Evolutionary conservation across 1,140 invertebrate genomes (phyloP).

Genomic region (Drosophila lacertosa): DNA sequence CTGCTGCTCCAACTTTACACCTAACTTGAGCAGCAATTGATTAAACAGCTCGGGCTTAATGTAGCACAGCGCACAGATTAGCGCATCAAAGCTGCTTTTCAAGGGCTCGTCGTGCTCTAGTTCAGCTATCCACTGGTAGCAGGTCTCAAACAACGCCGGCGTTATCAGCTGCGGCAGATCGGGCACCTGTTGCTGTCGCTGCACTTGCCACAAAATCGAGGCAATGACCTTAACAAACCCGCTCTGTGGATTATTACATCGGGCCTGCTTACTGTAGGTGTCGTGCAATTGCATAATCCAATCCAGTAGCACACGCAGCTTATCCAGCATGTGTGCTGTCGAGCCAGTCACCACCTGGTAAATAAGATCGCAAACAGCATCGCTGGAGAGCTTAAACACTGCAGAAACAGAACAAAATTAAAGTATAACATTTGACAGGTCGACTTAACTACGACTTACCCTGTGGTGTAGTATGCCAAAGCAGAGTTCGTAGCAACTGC

Average conservation of each 20-base stretch:
- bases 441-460: conserved; percentile 36
- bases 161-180: conserved; percentile 88
- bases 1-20: conserved; percentile 85
- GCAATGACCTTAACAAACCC: conserved; percentile 87
- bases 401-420: background rate
- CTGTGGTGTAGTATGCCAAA: conserved; percentile 85
- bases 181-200: conserved; percentile 86
- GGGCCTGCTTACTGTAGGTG: conserved; percentile 67
- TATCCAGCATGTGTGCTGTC: conserved; percentile 85
- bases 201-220: conserved; percentile 92
- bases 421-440: background rate
- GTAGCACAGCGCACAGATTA: conserved; percentile 93
- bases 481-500: conserved; percentile 86
- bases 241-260: conserved; percentile 81
- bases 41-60: conserved; percentile 91
- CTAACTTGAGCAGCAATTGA: conserved; percentile 89
- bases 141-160: conserved; percentile 88
- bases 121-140: conserved; percentile 91
- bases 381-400: conserved; percentile 84
- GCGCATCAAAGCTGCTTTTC: conserved; percentile 89
- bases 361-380: conserved; percentile 91
- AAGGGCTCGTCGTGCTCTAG: conserved; percentile 88
- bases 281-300: conserved; percentile 78
- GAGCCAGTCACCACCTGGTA: conserved; percentile 89
- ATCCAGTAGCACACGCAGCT: conserved; percentile 77